phyloP scores from a whole-genome alignment of 64 coral and sea anemone genomes.

The Anthopleura sola region DNA sequence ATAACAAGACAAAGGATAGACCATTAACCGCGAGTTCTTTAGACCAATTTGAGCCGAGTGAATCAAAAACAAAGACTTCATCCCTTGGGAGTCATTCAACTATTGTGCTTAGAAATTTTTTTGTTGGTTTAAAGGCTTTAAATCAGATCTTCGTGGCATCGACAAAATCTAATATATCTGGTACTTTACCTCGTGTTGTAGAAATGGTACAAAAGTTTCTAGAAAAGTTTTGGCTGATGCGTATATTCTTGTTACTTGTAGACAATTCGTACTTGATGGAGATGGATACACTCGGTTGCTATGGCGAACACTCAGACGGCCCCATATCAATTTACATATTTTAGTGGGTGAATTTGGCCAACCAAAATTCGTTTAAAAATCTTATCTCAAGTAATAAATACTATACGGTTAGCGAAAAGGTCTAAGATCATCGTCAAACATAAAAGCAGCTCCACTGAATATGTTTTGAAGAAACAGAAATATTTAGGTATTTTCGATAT shows the following conservation, averaged over 20 bases:
- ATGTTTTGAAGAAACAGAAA: neutral
- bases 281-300: neutral
- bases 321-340: slow-evolving; percentile 27
- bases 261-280: neutral
- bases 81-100: neutral
- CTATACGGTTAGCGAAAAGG: too few relatives aligned
- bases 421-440: neutral
- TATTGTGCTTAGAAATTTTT: neutral
- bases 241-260: neutral
- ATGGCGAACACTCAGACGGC: neutral
- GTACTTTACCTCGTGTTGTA: neutral
- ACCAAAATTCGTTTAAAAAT: neutral
- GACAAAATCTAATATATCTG: neutral
- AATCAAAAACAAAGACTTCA: neutral
- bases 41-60: neutral
- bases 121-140: slow-evolving; percentile 10
- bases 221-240: neutral
- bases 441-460: neutral
- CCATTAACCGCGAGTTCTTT: neutral
- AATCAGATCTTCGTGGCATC: neutral
- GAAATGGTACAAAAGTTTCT: neutral
- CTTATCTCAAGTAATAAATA: neutral
- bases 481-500: neutral
- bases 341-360: neutral
- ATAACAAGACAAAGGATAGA: neutral